Evolutionary conservation across 2,888 invertebrate genomes (phyloP), one percentile per base, ranked within the genome.

Genomic region (Zhengitettix transpicula): DNA sequence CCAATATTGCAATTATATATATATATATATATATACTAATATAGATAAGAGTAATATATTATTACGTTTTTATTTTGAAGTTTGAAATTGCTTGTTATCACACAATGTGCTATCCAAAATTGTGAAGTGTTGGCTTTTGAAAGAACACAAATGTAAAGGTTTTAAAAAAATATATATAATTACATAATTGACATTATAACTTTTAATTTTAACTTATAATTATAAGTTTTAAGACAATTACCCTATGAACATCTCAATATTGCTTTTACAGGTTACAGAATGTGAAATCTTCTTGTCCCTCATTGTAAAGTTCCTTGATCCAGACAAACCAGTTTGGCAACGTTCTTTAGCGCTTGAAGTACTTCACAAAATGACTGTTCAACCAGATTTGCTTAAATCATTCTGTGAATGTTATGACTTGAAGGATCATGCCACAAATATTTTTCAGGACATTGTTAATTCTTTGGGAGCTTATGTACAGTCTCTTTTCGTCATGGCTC

Each of bases 241-340:
- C 28, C 56, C 63, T 57, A 64, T 63, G 66, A 5, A 28, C 28
- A 28, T 63, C 3, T 5, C 28, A 28, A 28, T 7, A 28, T 28
- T 28, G 60, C 64, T 68, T 66, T 69, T 71, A 11, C 70, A 89
- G 91, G 85, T 92, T 42, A 98, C 98, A 0, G 97, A 99, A 74
- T 97, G 97, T 74, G 99, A 99, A 76, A 98, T 99, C 70, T 98
- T 99, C 75, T 78, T 99, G 53, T 96, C 97, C 0, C 77, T 98
- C 57, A 89, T 99, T 58, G 91, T 98, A 47, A 97, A 98, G 74
- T 98, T 99, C 75, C 77, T 98, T 72, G 98, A 98, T 72, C 89
- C 92, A 0, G 98, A 98, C 71, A 95, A 96, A 74, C 94, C 95
- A 2, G 80, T 87, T 64, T 99, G 99, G 98, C 97, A 98, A 72